These are phyloP conservation scores for Nephrotoma appendiculata DNA, from an alignment of 2,888 invertebrate genomes.

Conservation along the genomic window DNA sequence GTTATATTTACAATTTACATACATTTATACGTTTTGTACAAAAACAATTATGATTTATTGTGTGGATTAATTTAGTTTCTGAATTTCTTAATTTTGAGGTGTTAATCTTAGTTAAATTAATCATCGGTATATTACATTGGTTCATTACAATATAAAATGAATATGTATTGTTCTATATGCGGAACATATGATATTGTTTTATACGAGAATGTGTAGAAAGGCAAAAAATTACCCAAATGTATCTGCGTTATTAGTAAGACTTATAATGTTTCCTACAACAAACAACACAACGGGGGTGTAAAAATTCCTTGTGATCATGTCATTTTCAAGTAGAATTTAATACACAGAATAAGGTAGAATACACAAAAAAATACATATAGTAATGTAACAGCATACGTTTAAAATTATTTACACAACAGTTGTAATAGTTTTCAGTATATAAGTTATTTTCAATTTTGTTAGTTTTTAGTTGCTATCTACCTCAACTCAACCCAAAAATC, in stretches of 20 bases:
- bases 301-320: background rate
- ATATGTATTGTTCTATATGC: background rate
- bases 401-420: background rate
- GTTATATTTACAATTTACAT: background rate
- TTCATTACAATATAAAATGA: background rate
- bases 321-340: background rate
- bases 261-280: background rate
- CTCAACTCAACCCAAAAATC: background rate
- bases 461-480: background rate
- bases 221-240: background rate
- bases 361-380: background rate
- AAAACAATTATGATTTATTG: background rate
- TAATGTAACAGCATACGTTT: background rate
- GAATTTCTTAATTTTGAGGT: background rate
- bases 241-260: background rate
- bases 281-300: background rate
- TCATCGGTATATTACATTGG: background rate
- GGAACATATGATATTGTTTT: background rate
- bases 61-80: background rate
- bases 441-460: background rate
- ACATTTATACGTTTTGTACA: no score
- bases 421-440: background rate
- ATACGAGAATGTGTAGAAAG: background rate
- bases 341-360: background rate
- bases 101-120: background rate